phyloP scores from a whole-genome alignment of 2,888 invertebrate genomes.

The Axea sp. region DNA sequence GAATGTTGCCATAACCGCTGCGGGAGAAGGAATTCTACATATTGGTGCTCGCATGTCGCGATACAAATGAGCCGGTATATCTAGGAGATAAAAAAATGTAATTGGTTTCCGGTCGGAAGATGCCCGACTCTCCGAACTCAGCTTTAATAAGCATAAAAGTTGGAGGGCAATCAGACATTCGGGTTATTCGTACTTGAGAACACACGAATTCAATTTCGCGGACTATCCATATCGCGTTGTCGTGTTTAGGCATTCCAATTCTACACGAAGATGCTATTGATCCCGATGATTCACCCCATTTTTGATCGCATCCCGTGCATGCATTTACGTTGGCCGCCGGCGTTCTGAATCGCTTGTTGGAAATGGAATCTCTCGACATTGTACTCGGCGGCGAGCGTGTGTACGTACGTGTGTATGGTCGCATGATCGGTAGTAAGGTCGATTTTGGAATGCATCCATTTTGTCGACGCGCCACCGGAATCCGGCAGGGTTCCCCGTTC shows the following conservation, averaged over 20 bases:
- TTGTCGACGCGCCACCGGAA: slow-evolving; percentile 28
- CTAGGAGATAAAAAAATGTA: slow-evolving; percentile 21
- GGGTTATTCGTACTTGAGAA: slow-evolving; percentile 32
- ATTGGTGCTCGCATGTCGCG: slow-evolving; percentile 22
- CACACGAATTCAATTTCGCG: slow-evolving; percentile 47
- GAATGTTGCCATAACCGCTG: slow-evolving; percentile 13
- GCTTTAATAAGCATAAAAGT: slow-evolving; percentile 34
- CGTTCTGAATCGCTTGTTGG: slow-evolving; percentile 43
- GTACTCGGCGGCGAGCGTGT: slow-evolving; percentile 14
- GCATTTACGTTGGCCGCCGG: slow-evolving; percentile 39
- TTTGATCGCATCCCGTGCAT: slow-evolving; percentile 49
- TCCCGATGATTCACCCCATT: slow-evolving; percentile 52
- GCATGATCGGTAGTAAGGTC: slow-evolving; percentile 49
- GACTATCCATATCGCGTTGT: slow-evolving; percentile 25
- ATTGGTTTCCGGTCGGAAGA: slow-evolving; percentile 35
- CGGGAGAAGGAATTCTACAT: slow-evolving; percentile 12
- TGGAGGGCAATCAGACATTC: slow-evolving; percentile 10
- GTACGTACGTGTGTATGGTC: slow-evolving; percentile 4
- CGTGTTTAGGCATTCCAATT: slow-evolving; percentile 43
- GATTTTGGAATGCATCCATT: slow-evolving; percentile 59
- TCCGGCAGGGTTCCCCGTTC: slow-evolving; percentile 12
- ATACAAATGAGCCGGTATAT: slow-evolving; percentile 19
- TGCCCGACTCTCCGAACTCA: background rate
- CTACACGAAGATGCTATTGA: slow-evolving; percentile 52
- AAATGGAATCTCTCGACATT: slow-evolving; percentile 54